These are phyloP conservation scores for Gastrophryne carolinensis DNA, from an alignment of 2,797 vertebrate species.

Conservation along the genomic window DNA sequence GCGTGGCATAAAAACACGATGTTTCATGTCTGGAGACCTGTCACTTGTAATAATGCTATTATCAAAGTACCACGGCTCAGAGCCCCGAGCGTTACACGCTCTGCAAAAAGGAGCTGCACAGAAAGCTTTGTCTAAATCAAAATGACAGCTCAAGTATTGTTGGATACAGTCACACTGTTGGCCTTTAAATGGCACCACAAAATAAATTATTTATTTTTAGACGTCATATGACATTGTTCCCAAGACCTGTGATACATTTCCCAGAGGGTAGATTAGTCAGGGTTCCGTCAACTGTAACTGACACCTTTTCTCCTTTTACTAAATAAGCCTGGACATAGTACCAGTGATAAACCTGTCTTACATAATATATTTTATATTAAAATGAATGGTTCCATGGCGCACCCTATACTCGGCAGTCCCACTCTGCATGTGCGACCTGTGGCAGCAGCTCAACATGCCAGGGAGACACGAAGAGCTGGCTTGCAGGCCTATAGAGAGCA, in stretches of 20 bases:
- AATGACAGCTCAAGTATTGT: slow-evolving; percentile 30
- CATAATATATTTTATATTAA: too few species aligned
- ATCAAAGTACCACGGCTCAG: slow-evolving; percentile 6
- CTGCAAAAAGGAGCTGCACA: slow-evolving; percentile 7
- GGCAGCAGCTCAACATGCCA: too few species aligned
- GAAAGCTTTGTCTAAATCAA: slow-evolving; percentile 24
- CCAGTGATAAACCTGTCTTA: too few species aligned
- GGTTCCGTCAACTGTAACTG: not conserved
- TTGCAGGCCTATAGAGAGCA: too few species aligned
- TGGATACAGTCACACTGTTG: slow-evolving; percentile 9
- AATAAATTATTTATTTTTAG: slow-evolving; percentile 6
- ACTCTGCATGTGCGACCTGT: too few species aligned
- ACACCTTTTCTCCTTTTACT: not conserved
- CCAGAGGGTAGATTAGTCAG: not conserved
- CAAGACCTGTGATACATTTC: not conserved
- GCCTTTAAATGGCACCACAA: slow-evolving; percentile 20
- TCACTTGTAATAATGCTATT: slow-evolving; percentile 37
- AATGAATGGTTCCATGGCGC: too few species aligned
- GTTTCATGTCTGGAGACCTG: slow-evolving; percentile 21
- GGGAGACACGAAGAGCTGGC: too few species aligned
- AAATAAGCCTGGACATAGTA: not conserved
- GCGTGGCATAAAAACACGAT: slow-evolving; percentile 1
- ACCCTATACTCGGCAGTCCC: too few species aligned
- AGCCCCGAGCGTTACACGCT: slow-evolving; percentile 11
- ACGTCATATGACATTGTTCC: not conserved